Evolutionary conservation across 2,888 invertebrate species (phyloP), one percentile per base, ranked within the genome.

Genomic region (Ichneumoninae sp.): DNA sequence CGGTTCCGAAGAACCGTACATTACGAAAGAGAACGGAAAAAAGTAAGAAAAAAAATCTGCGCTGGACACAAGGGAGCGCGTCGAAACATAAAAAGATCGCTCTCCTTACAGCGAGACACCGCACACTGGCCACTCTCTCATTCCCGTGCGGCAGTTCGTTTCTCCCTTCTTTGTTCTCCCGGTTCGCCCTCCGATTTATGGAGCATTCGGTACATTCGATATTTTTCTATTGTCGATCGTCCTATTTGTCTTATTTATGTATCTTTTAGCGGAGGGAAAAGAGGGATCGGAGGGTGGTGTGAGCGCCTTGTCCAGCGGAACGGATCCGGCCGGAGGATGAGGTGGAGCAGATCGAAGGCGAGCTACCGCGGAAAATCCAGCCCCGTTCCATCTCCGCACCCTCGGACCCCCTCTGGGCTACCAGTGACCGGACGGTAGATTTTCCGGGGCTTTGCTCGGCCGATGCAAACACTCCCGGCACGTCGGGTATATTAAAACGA

Each of bases 211-310:
- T 92, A 92, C 93, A 92, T 92, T 92, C 93, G 92, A 93, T 93
- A 93, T 92, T 93, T 88, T 93, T 93, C 93, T 93, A 93, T 93
- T 92, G 92, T 92, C 93, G 92, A 93, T 93, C 91, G 91, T 90
- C 93, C 93, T 92, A 93, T 93, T 93, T 92, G 91, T 93, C 93
- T 93, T 93, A 93, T 93, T 93, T 93, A 93, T 93, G 93, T 93
- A 93, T 93, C 92, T 92, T 91, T 92, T 91, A 92, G 89, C 89
- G 89, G n/a, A 47, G 52, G 60, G 52, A 66, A 26, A 44, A 44
- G 30, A 22, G 13, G 22, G 36, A 13, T n/a, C n/a, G 5, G 65
- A n/a, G 19, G 79, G 50, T 10, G 69, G 66, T 50, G 40, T 5
- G 70, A 66, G 63, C 83, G 83, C 84, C 81, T 80, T 84, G 85